phyloP scores from a whole-genome alignment of 2,888 invertebrate species.

The Meiosimyza decipiens region DNA sequence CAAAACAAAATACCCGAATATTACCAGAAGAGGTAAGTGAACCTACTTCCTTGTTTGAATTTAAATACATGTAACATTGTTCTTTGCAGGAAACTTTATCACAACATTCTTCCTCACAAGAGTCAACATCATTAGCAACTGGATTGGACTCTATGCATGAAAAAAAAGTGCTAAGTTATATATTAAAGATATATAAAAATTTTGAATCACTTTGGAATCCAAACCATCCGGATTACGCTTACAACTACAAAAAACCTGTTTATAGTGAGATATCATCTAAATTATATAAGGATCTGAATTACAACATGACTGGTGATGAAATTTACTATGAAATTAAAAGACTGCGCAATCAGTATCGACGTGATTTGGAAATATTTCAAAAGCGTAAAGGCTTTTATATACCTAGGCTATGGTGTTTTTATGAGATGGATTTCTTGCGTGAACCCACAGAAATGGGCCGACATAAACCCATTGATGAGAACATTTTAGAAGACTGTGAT shows the following conservation, averaged over 20 bases:
- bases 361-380: conserved; percentile 55
- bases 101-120: conserved; percentile 26
- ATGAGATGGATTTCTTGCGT: conserved; percentile 57
- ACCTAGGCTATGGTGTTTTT: conserved; percentile 60
- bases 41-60: too few species aligned
- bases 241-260: conserved; percentile 54
- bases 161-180: conserved; percentile 51
- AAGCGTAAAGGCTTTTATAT: conserved; percentile 57
- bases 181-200: conserved; percentile 54
- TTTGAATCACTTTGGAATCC: conserved; percentile 60
- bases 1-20: neutral
- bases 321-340: conserved; percentile 56
- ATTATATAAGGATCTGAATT: conserved; percentile 50
- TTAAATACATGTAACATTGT: neutral
- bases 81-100: conserved; percentile 19
- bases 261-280: conserved; percentile 52
- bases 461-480: too few species aligned
- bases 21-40: conserved; percentile 23
- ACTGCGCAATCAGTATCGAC: conserved; percentile 56
- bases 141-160: conserved; percentile 41
- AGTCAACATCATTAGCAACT: conserved; percentile 10
- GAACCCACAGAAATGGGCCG: conserved; percentile 50
- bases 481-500: too few species aligned
- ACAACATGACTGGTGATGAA: conserved; percentile 51
- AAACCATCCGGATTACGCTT: conserved; percentile 57